Conservation (phyloP, 1,140 invertebrate genomes). For the Procambarus virginalis region DNA sequence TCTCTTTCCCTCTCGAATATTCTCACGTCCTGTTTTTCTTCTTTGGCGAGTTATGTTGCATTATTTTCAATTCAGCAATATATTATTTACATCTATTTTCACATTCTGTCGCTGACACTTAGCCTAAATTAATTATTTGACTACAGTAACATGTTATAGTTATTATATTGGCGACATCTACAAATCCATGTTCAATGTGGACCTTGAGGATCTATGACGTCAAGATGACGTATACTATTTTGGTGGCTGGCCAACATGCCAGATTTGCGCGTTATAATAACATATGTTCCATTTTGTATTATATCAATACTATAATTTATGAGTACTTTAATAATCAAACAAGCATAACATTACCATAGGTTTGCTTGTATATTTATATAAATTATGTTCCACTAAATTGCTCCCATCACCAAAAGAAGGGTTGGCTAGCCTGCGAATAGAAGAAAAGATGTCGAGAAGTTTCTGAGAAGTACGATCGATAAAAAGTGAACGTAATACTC, state of each 20-base stretch:
- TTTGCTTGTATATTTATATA: not conserved
- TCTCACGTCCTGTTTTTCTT: constrained; percentile 23
- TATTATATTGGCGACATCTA: constrained; percentile 8
- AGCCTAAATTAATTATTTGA: not conserved
- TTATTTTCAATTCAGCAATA: not conserved
- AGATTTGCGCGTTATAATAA: too few relatives aligned
- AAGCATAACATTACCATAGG: too few relatives aligned
- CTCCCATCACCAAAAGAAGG: not conserved
- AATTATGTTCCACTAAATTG: not conserved
- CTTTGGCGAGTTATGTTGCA: not conserved
- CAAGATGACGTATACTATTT: constrained; percentile 55
- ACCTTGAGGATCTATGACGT: constrained; percentile 60
- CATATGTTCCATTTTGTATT: not conserved
- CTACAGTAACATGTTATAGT: not conserved
- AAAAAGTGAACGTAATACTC: constrained; percentile 55
- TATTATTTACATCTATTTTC: not conserved
- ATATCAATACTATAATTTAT: too few relatives aligned
- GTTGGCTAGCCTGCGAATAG: constrained; percentile 40
- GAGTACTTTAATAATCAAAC: too few relatives aligned
- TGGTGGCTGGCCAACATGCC: constrained; percentile 47
- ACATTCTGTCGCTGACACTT: not conserved
- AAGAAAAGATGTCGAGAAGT: constrained; percentile 62
- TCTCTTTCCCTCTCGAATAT: constrained; percentile 50
- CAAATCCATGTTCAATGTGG: constrained; percentile 18
- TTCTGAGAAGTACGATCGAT: constrained; percentile 60